A percentile compares a stretch with the other conserved stretches of the same genome.
Conservation (phyloP, 1,140 invertebrate species). For the Galleria mellonella region DNA sequence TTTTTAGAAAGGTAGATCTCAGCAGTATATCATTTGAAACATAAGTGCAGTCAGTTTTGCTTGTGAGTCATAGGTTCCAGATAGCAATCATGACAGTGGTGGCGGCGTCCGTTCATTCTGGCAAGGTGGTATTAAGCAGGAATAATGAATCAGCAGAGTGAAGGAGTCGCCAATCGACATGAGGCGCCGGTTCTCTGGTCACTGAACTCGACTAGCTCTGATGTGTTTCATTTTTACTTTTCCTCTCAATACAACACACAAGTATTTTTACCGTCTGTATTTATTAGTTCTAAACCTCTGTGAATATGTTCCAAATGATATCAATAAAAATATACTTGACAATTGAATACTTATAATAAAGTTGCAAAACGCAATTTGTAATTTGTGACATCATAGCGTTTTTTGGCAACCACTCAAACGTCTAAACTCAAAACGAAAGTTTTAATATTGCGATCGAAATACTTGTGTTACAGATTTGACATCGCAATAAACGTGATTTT, state of each 20-base stretch:
- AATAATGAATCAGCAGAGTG: slow-evolving; percentile 54
- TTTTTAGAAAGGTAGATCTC: no score
- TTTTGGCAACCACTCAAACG: slow-evolving; percentile 32
- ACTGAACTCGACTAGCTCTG: slow-evolving; percentile 63
- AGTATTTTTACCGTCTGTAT: no score
- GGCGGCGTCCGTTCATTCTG: not conserved
- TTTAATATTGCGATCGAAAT: slow-evolving; percentile 21
- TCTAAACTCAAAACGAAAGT: slow-evolving; percentile 15
- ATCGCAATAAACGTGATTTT: slow-evolving; percentile 51
- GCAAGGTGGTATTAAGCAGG: slow-evolving; percentile 29
- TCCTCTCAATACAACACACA: slow-evolving; percentile 16
- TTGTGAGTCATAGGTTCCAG: slow-evolving; percentile 9
- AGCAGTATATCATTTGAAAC: no score
- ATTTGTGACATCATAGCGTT: slow-evolving; percentile 11
- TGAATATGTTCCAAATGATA: no score
- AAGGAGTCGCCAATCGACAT: slow-evolving; percentile 42
- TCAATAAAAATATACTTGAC: not conserved
- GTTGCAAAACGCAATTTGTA: not conserved
- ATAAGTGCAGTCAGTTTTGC: no score
- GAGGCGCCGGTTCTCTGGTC: slow-evolving; percentile 47
- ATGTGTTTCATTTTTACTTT: slow-evolving; percentile 70
- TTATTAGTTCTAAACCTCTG: no score
- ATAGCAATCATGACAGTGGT: not conserved
- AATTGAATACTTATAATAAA: not conserved
- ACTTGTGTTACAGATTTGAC: slow-evolving; percentile 42